Evolutionary conservation across 1,140 invertebrate genomes (phyloP), one percentile per base, ranked within the genome.

Genomic region (Hestina assimilis): DNA sequence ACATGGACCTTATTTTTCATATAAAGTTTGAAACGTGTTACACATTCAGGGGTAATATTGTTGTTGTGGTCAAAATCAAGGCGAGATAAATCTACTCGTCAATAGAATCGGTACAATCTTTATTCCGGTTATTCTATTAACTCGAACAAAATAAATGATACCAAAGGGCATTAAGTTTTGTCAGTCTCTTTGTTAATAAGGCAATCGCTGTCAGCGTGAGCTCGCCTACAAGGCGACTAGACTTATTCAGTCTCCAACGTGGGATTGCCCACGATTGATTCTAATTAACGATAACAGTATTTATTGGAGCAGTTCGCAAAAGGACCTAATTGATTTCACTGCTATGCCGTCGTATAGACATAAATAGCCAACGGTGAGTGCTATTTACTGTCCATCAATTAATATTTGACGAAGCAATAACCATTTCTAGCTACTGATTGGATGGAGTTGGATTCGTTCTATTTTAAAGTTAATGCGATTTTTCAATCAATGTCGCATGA

Each of bases 231-330:
- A 66, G 68, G 53, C 45, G 35, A 42, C 26, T 62, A 71, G 68
- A 72, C 72, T 80, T 76, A 86, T 81, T 78, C 76, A 77, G 72
- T 72, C 69, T 74, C 67, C 62, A 64, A 72, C 70, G 81, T 75
- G 78, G 81, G n/a, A n/a, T n/a, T n/a, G 79, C 77, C 78, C 71
- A 79, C 76, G 81, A 85, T 83, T 85, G 83, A 87, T 87, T 85
- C 80, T 85, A 85, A 87, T 87, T 87, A 87, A 82, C 73, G 83
- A 87, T 87, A 87, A 66, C 71, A 79, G 72, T 87, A 87, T 87
- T 87, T 87, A 85, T 85, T 83, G 75, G 76, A 81, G 69, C 77
- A 72, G 75, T 73, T 80, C 70, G 75, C 79, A 83, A 84, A 84
- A 78, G 75, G 72, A 82, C 70, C 75, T 85, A 87, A 87, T 87